Evolutionary conservation across 1,140 invertebrate genomes (phyloP), one percentile per base, ranked within the genome.

Genomic region (Procambarus clarkii): DNA sequence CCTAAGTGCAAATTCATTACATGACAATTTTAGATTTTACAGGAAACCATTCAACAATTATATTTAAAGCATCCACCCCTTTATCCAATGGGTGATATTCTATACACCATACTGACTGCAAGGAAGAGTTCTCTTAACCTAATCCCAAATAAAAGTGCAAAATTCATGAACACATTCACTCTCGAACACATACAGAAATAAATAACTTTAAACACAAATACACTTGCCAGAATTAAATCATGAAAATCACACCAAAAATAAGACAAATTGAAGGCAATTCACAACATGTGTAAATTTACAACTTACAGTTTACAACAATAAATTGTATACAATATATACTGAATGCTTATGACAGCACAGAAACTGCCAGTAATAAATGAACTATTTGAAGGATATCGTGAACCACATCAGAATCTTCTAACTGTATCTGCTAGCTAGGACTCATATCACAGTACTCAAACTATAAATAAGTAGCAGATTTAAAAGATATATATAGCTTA

Each of bases 391-490:
- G 7, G 48, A 81, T 81, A n/a, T 48, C 79, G n/a, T 81, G 79
- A 81, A 50, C 79, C 8, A 64, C 24, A 48, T 34, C 54, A 81
- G 79, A 24, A 50, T 81, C 79, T 54, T 54, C 54, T 18, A 81
- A 54, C 79, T 34, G 8, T 81, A 81, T 58, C 50, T 74, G 54
- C 79, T 81, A 81, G 54, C 54, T 81, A 81, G 34, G 46, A 81
- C 21, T 81, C 24, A 81, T 81, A 81, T 81, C 79, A 81, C 79
- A 81, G 79, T 45, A 58, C 79, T 0, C 60, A 74, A 74, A 74
- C 69, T 11, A 74, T 58, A 81, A 81, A 81, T 58, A 58, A 54
- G 79, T 58, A 81, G 54, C 79, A 81, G 54, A 81, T 81, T 45
- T 54, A n/a, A 81, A 34, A 74, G 58, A 21, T 81, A 50, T 54